A percentile compares a stretch with the other conserved stretches of the same genome.
phyloP scores from a whole-genome alignment of 2,888 invertebrate genomes.

The Agrotis puta region DNA sequence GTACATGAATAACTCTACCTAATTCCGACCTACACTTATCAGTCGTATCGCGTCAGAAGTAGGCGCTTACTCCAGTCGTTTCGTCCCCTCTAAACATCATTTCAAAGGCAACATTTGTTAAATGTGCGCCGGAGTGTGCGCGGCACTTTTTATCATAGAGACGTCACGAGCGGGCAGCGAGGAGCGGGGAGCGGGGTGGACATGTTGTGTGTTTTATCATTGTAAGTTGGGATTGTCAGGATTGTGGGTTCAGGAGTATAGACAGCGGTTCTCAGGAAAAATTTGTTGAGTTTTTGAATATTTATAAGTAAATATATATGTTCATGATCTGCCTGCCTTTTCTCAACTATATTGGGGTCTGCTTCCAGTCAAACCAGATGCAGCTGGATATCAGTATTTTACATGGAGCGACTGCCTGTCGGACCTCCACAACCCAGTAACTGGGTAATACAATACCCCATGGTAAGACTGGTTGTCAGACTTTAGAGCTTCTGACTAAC shows the following conservation, averaged over 20 bases:
- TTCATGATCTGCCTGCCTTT: too few relatives aligned
- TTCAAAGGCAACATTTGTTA: conserved; percentile 36
- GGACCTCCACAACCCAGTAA: too few relatives aligned
- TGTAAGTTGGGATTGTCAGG: conserved; percentile 11
- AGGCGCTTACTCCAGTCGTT: neutral
- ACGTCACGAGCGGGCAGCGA: conserved; percentile 17
- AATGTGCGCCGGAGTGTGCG: conserved; percentile 22
- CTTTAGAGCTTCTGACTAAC: too few relatives aligned
- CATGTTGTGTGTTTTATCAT: conserved; percentile 41
- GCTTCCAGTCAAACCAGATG: too few relatives aligned
- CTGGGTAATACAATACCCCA: too few relatives aligned
- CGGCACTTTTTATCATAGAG: conserved; percentile 56
- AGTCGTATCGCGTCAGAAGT: too few relatives aligned
- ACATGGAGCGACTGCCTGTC: too few relatives aligned
- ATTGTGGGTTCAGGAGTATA: conserved; percentile 1
- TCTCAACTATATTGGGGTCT: too few relatives aligned
- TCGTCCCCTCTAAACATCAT: conserved; percentile 36
- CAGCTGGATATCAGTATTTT: too few relatives aligned
- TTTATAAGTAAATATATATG: neutral
- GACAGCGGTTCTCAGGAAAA: neutral
- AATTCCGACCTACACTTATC: too few relatives aligned
- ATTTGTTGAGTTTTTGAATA: neutral
- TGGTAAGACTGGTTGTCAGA: too few relatives aligned
- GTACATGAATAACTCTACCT: too few relatives aligned
- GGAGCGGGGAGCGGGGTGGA: neutral